These are phyloP conservation scores for Triplophysa bombifrons DNA, from an alignment of 2,797 vertebrate species.

Conservation along the genomic window DNA sequence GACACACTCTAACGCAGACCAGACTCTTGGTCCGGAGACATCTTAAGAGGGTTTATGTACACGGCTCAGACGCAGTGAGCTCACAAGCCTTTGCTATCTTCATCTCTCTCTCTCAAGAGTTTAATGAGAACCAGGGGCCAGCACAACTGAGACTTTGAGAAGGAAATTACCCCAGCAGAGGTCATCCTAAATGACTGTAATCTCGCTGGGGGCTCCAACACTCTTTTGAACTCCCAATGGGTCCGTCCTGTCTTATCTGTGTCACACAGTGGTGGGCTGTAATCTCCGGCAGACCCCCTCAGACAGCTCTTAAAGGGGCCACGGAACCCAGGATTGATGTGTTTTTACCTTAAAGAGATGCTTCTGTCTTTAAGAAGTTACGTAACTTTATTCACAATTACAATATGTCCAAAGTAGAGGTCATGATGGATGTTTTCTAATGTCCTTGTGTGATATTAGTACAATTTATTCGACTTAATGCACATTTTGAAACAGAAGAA, in stretches of 20 bases:
- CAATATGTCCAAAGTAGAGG: background rate
- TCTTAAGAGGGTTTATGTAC: slow-evolving; percentile 49
- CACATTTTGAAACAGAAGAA: too few relatives aligned
- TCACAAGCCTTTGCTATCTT: slow-evolving; percentile 28
- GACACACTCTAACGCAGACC: slow-evolving; percentile 45
- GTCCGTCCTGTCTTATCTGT: slow-evolving; percentile 68
- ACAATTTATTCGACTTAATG: too few relatives aligned
- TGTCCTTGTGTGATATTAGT: too few relatives aligned
- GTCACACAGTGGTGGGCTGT: slow-evolving; percentile 67
- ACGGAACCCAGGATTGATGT: background rate
- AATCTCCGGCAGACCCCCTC: slow-evolving; percentile 52
- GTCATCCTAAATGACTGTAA: slow-evolving; percentile 70
- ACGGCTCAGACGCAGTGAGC: slow-evolving; percentile 12
- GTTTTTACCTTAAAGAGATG: background rate
- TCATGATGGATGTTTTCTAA: too few relatives aligned
- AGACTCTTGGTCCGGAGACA: slow-evolving; percentile 39
- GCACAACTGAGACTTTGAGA: slow-evolving; percentile 61
- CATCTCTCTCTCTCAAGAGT: slow-evolving; percentile 46
- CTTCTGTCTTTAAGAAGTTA: background rate
- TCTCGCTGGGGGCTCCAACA: slow-evolving; percentile 61
- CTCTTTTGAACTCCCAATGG: slow-evolving; percentile 75
- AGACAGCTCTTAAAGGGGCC: slow-evolving; percentile 44
- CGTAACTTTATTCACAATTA: background rate
- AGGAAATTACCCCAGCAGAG: slow-evolving; percentile 68
- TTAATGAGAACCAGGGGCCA: slow-evolving; percentile 68